Conservation (phyloP, 2,888 invertebrate genomes). For the Seira sanloemensis region DNA sequence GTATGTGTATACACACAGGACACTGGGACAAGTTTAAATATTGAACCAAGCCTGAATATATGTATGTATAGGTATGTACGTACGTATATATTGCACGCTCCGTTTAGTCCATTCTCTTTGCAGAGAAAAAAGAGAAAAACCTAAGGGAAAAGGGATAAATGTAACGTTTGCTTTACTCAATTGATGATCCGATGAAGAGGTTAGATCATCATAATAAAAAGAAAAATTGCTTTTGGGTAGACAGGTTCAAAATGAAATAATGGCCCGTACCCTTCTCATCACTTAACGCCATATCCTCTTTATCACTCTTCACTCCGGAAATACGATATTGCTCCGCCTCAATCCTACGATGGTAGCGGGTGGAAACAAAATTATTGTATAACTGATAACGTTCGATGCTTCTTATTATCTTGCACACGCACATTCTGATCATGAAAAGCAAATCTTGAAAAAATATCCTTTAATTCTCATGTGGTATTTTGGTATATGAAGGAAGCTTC, state of each 20-base stretch:
- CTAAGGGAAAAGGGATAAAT: background rate
- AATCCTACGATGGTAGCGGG: too few species aligned
- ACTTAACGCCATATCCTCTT: background rate
- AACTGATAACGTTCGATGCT: too few species aligned
- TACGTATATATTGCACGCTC: background rate
- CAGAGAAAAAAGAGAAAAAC: background rate
- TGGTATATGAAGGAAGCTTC: too few species aligned
- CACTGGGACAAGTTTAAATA: background rate
- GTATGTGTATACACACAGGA: background rate
- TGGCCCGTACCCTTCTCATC: constrained; percentile 22
- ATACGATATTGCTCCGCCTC: too few species aligned
- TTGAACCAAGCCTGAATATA: background rate
- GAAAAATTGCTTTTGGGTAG: background rate
- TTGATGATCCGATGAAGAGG: constrained; percentile 9
- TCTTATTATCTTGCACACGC: too few species aligned
- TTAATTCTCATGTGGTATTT: too few species aligned
- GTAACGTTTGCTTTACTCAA: too few species aligned
- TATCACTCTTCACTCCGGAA: background rate
- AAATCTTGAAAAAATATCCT: too few species aligned
- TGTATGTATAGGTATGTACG: too few species aligned
- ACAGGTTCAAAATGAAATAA: constrained; percentile 26
- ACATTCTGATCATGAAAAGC: too few species aligned
- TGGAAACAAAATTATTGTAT: too few species aligned
- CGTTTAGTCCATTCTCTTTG: background rate
- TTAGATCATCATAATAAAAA: constrained; percentile 13